These are phyloP conservation scores for Spinus pinus DNA, from an alignment of 2,797 vertebrate species.

Conservation along the genomic window DNA sequence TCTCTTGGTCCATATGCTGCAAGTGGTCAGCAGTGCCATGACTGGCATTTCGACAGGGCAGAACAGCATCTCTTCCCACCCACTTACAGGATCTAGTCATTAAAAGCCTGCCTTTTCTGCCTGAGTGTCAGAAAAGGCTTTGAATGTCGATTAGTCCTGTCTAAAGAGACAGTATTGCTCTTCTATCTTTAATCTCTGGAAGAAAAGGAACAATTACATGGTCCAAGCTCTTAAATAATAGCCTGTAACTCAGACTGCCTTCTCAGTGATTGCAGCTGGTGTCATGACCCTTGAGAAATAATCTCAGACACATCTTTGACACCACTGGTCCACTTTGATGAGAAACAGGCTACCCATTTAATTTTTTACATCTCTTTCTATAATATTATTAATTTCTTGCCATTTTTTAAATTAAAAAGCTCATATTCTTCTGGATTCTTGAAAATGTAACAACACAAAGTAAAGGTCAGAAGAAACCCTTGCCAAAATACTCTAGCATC, in stretches of 20 bases:
- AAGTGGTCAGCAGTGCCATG: neutral
- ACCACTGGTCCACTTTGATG: neutral
- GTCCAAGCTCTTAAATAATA: neutral
- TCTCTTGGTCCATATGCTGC: neutral
- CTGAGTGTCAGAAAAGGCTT: neutral
- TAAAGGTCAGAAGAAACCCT: neutral
- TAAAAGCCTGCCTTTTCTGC: neutral
- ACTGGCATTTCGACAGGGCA: neutral
- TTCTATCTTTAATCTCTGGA: neutral
- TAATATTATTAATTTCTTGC: neutral
- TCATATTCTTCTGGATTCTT: neutral
- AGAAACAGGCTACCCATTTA: neutral
- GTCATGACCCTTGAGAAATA: neutral
- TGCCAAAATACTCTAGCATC: neutral
- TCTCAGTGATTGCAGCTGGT: neutral
- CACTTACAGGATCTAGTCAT: neutral
- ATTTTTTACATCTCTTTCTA: neutral
- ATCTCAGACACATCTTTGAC: neutral
- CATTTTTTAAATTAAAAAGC: neutral
- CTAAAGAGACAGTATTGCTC: neutral
- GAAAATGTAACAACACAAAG: neutral
- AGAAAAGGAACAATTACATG: conserved; percentile 6
- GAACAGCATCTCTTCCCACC: neutral
- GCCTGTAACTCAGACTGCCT: neutral
- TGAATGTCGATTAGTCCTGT: neutral